A percentile compares a stretch with the other conserved stretches of the same genome.
Evolutionary conservation across 2,797 vertebrate genomes (phyloP).

Genomic region (Protonibea diacanthus): DNA sequence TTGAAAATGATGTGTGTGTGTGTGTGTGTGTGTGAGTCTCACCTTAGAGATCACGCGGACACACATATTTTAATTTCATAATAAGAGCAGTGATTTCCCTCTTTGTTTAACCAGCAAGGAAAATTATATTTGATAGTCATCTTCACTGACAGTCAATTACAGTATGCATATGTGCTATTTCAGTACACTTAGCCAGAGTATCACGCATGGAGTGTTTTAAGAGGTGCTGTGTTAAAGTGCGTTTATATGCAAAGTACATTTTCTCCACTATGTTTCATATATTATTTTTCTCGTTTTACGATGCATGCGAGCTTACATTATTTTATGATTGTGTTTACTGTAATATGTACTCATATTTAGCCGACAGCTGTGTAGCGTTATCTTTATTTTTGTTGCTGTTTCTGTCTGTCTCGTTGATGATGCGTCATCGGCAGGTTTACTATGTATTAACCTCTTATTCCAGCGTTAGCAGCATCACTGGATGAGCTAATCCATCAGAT

Average conservation of each 20-base stretch:
- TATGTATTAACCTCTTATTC: slow-evolving; percentile 34
- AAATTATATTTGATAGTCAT: background rate
- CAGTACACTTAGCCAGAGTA: background rate
- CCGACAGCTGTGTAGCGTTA: too few relatives aligned
- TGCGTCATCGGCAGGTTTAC: slow-evolving; percentile 31
- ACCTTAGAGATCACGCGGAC: background rate
- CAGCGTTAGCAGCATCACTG: slow-evolving; percentile 33
- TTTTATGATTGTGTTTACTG: background rate
- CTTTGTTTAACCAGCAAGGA: background rate
- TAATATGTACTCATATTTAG: background rate
- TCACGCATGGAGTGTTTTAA: background rate
- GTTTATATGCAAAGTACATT: background rate
- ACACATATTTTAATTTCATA: slow-evolving; percentile 6
- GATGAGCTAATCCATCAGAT: slow-evolving; percentile 59
- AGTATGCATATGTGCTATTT: background rate
- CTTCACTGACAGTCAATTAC: background rate
- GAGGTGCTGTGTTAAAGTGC: background rate
- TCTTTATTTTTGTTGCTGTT: background rate
- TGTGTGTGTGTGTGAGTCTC: background rate
- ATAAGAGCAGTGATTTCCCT: background rate
- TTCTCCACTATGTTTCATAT: background rate
- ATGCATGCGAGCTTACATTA: background rate
- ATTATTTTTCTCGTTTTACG: background rate
- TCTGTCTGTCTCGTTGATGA: background rate
- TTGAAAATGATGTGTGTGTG: slow-evolving; percentile 20